phyloP scores from a whole-genome alignment of 2,888 invertebrate genomes.

The Glomeris marginata region DNA sequence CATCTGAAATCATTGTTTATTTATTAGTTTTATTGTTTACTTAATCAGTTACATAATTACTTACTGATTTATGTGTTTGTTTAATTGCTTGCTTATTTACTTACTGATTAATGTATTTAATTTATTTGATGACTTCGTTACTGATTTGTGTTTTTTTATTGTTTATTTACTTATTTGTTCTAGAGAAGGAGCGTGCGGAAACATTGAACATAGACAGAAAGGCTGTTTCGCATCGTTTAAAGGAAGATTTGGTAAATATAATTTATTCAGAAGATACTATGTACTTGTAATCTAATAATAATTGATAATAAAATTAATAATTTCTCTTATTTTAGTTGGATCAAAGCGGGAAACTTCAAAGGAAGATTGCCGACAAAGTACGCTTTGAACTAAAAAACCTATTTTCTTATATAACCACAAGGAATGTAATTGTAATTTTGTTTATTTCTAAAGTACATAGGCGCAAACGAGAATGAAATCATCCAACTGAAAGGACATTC shows the following conservation, averaged over 20 bases:
- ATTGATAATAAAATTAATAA: background rate
- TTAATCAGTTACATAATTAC: too few relatives aligned
- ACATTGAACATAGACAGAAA: slow-evolving; percentile 46
- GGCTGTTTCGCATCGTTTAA: slow-evolving; percentile 53
- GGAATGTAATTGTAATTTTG: background rate
- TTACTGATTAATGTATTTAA: too few relatives aligned
- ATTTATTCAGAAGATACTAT: too few relatives aligned
- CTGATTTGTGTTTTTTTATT: too few relatives aligned
- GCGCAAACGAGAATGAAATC: slow-evolving; percentile 18
- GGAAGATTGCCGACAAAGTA: slow-evolving; percentile 50
- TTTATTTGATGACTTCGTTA: too few relatives aligned
- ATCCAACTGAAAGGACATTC: slow-evolving; percentile 53
- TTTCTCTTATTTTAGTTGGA: slow-evolving; percentile 38
- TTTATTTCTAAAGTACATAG: too few relatives aligned
- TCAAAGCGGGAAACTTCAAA: slow-evolving; percentile 62
- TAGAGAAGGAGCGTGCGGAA: slow-evolving; percentile 52
- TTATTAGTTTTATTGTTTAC: too few relatives aligned
- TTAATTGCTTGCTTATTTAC: too few relatives aligned
- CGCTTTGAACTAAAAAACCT: too few relatives aligned
- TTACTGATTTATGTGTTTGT: too few relatives aligned
- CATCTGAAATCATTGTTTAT: too few relatives aligned
- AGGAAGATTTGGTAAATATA: slow-evolving; percentile 49
- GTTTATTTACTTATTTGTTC: too few relatives aligned
- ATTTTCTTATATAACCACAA: background rate
- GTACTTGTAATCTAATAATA: background rate